Evolutionary conservation across 2,797 vertebrate genomes (phyloP).

Genomic region (Ceyx erithaca): DNA sequence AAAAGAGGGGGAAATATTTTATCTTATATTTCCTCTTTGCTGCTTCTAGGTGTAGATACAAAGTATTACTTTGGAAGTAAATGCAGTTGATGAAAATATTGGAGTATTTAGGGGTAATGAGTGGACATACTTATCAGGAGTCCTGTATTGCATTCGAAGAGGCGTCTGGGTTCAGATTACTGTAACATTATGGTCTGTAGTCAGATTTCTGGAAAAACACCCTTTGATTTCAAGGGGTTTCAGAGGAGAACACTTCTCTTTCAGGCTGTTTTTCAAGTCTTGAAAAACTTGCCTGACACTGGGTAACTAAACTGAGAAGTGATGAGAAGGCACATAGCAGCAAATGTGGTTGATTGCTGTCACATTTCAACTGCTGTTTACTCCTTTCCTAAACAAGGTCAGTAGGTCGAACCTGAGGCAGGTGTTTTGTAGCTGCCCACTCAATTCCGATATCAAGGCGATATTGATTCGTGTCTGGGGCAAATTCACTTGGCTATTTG

Average conservation of each 20-base stretch:
- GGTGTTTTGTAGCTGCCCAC: background rate
- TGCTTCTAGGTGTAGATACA: background rate
- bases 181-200: background rate
- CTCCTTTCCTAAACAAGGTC: background rate
- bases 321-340: background rate
- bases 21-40: background rate
- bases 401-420: background rate
- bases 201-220: background rate
- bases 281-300: background rate
- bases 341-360: fast-evolving
- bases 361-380: background rate
- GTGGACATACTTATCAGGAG: background rate
- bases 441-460: background rate
- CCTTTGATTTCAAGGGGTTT: background rate
- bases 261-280: background rate
- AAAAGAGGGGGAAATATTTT: background rate
- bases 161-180: background rate
- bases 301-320: background rate
- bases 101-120: background rate
- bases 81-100: background rate
- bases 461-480: background rate
- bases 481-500: background rate
- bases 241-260: background rate
- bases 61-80: background rate
- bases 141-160: background rate